A percentile compares a stretch with the other conserved stretches of the same genome.
phyloP scores from a whole-genome alignment of 2,888 invertebrate species.

The Notodonta ziczac region DNA sequence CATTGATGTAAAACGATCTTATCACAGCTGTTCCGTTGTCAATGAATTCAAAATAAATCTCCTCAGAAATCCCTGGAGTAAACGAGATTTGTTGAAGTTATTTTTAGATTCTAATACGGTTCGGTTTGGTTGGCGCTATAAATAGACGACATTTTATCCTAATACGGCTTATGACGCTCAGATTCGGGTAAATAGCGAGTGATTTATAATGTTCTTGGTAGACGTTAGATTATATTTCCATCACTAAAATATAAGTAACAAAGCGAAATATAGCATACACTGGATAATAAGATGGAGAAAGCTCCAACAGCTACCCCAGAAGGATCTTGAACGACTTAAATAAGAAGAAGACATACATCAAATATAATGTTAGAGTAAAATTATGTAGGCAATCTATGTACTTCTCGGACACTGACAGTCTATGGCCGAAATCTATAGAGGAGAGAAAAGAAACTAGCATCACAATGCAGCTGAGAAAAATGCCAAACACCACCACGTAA shows the following conservation, averaged over 20 bases:
- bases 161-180: slow-evolving; percentile 14
- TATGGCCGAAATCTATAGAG: too few species aligned
- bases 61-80: slow-evolving; percentile 12
- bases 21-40: slow-evolving; percentile 22
- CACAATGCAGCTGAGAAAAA: neutral
- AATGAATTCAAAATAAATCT: slow-evolving; percentile 26
- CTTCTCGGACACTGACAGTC: too few species aligned
- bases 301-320: too few species aligned
- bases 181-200: slow-evolving; percentile 17
- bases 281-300: too few species aligned
- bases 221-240: too few species aligned
- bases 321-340: too few species aligned
- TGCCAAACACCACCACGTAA: neutral
- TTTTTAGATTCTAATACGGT: slow-evolving; percentile 24
- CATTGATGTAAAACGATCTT: slow-evolving; percentile 17
- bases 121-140: slow-evolving; percentile 17
- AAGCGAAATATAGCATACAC: too few species aligned
- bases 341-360: too few species aligned
- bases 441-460: too few species aligned
- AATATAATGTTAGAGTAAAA: too few species aligned
- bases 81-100: slow-evolving; percentile 22
- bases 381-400: too few species aligned
- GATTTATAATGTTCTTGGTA: slow-evolving; percentile 8
- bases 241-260: too few species aligned
- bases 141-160: slow-evolving; percentile 23